These are phyloP conservation scores for Peromyscus nudipes DNA, from an alignment of 2,797 vertebrate species.

Conservation along the genomic window DNA sequence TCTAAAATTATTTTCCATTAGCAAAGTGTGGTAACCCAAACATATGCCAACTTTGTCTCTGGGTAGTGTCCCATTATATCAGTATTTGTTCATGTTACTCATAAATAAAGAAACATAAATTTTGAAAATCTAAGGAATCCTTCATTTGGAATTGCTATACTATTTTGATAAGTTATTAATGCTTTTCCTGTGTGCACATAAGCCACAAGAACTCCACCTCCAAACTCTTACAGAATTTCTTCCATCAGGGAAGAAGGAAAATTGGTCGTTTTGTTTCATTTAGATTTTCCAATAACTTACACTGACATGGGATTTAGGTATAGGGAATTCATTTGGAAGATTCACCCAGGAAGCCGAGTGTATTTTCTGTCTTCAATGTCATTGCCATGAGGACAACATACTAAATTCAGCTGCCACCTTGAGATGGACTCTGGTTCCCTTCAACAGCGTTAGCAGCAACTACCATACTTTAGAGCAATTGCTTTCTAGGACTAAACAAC, in stretches of 20 bases:
- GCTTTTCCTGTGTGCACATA: not conserved
- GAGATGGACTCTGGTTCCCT: not conserved
- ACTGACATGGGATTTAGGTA: no score
- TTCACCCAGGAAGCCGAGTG: not conserved
- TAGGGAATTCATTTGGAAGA: not conserved
- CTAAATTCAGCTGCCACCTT: not conserved
- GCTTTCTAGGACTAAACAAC: not conserved
- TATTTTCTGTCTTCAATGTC: not conserved
- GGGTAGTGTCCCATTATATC: not conserved
- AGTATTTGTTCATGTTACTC: not conserved
- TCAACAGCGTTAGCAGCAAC: not conserved
- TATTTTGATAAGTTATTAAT: not conserved
- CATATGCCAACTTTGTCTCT: not conserved
- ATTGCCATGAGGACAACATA: not conserved
- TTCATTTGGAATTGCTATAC: not conserved
- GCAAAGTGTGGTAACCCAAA: not conserved
- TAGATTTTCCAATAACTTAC: not conserved
- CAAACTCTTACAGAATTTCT: not conserved
- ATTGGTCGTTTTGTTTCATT: not conserved
- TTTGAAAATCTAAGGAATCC: not conserved
- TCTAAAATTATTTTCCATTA: not conserved
- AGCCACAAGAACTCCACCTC: not conserved
- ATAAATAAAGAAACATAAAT: constrained; percentile 3
- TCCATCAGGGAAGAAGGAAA: not conserved
- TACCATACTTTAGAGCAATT: not conserved